Evolutionary conservation across 2,797 vertebrate species (phyloP), one percentile per base, ranked within the genome.

Genomic region (Sebastes cheni): DNA sequence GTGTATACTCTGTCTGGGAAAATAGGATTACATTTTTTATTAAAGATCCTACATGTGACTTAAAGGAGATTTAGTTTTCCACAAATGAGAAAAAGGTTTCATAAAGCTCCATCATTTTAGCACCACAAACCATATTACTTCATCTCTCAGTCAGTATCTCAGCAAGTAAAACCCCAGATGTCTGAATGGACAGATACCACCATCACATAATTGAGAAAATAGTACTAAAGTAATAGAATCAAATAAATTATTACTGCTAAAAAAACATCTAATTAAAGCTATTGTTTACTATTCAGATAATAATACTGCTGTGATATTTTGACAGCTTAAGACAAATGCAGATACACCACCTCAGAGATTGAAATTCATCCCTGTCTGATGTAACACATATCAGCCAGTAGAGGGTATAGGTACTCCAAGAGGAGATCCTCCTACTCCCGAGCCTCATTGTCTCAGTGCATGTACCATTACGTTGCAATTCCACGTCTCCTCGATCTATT

Each of bases 391-490:
- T 90, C 86, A 88, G 77, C 95, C 98, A 97, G 95, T 90, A 99
- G 98, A 97, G 97, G 97, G 96, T 94, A 92, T 90, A 91, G 85
- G 93, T 86, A 88, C 92, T 94, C 92, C 80, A 95, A 93, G 93
- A 87, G 91, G 59, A 93, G 69, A 65, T 29, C 52, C 20, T 85
- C 56, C 34, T 6, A 1, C 76, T 25, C 8, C n/a, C 23, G 32
- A 46, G 32, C 52, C 74, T 78, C 27, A 60, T 42, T 39, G 18
- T 81, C 64, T 86, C 46, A 76, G 30, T 71, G 64, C 67, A 72
- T 50, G 9, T 18, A 71, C 67, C 62, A 55, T 76, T 39, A 50
- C 29, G 34, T 64, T 52, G 39, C 30, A 75, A 7, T 10, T 75
- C 58, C 80, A 34, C 20, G 65, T 74, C 66, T 62, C 9, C 13